Evolutionary conservation across 2,888 invertebrate species (phyloP).

Genomic region (Spilosoma lubricipeda): DNA sequence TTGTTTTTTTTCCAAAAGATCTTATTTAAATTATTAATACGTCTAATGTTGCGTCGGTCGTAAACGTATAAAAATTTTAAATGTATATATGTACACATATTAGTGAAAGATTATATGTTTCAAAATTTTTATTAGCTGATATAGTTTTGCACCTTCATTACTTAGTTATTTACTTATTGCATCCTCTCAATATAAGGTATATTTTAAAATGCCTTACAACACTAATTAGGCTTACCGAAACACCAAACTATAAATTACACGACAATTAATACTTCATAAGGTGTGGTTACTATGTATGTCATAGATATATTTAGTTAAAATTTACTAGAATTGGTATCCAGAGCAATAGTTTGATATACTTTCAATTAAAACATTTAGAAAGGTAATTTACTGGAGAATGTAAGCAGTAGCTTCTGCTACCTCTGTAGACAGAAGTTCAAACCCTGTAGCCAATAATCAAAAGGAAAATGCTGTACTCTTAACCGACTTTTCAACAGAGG

Average conservation of each 20-base stretch:
- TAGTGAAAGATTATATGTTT: too few species aligned
- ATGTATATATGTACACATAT: too few species aligned
- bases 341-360: too few species aligned
- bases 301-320: not conserved
- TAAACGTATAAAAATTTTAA: too few species aligned
- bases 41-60: too few species aligned
- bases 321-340: not conserved
- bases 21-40: not conserved
- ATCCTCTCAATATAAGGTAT: not conserved
- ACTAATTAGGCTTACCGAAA: not conserved
- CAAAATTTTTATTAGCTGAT: not conserved
- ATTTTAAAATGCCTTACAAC: not conserved
- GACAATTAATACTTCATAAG: not conserved
- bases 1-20: not conserved
- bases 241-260: not conserved
- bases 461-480: too few species aligned
- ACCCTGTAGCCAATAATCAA: too few species aligned
- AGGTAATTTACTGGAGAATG: too few species aligned
- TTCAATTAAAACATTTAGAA: too few species aligned
- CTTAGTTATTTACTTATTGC: not conserved
- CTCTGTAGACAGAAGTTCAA: too few species aligned
- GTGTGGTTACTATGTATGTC: not conserved
- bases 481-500: too few species aligned
- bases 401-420: too few species aligned
- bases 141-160: not conserved